phyloP scores from a whole-genome alignment of 2,797 vertebrate genomes.

The Lacerta viridis region DNA sequence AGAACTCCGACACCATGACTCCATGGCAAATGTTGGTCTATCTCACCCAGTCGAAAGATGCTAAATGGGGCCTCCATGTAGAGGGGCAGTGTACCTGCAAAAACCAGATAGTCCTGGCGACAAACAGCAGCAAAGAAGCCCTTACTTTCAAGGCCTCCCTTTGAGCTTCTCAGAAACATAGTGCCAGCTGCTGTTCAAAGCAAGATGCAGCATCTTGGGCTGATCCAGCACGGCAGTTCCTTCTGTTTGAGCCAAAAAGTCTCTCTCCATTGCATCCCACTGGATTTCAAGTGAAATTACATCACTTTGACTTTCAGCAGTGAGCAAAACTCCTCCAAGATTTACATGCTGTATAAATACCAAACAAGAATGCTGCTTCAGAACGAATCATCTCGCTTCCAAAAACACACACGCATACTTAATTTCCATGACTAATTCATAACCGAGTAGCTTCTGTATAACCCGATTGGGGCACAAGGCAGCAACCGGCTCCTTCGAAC shows the following conservation, averaged over 20 bases:
- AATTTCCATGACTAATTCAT: slow-evolving; percentile 34
- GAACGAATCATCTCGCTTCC: neutral
- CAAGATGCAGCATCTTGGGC: neutral
- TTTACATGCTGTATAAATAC: neutral
- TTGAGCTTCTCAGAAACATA: neutral
- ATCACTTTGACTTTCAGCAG: slow-evolving; percentile 18
- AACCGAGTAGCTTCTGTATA: neutral
- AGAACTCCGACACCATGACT: no score
- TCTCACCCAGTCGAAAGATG: neutral
- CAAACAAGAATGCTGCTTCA: neutral
- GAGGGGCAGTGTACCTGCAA: neutral
- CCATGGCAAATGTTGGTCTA: neutral
- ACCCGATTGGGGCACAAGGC: neutral
- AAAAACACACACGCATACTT: neutral
- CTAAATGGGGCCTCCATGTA: neutral
- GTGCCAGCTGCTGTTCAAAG: neutral
- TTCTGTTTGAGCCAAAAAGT: neutral
- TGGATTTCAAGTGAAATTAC: slow-evolving; percentile 21
- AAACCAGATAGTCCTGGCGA: neutral
- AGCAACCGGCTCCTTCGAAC: slow-evolving; percentile 9
- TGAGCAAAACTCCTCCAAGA: slow-evolving; percentile 19
- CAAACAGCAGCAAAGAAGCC: neutral
- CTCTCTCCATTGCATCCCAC: neutral
- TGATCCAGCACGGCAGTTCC: neutral
- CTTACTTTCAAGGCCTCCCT: neutral